These are phyloP conservation scores for Apolygus lucorum DNA, from an alignment of 1,140 invertebrate species.

Conservation along the genomic window DNA sequence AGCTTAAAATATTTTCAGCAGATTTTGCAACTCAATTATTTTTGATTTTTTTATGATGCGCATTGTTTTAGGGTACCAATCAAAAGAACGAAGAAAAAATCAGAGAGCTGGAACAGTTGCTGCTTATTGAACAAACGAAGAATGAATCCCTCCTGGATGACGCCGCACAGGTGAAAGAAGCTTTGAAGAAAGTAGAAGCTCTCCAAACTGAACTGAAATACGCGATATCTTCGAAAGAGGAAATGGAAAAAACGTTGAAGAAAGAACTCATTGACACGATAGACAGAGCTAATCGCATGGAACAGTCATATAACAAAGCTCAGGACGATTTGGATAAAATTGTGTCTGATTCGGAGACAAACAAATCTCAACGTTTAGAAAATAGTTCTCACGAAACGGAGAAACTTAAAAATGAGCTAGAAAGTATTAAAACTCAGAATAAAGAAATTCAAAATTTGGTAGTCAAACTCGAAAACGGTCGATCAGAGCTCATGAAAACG, in stretches of 20 bases:
- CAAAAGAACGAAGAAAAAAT: conserved; percentile 44
- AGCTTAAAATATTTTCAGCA: too few relatives aligned
- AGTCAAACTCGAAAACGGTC: conserved; percentile 41
- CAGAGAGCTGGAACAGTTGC: conserved; percentile 45
- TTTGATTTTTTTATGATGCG: too few relatives aligned
- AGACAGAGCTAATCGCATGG: conserved; percentile 21
- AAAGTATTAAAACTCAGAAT: conserved; percentile 30
- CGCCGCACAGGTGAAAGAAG: conserved; percentile 46
- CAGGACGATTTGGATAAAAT: conserved; percentile 41
- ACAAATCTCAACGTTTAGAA: conserved; percentile 19
- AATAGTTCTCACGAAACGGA: conserved; percentile 5
- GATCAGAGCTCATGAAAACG: conserved; percentile 37
- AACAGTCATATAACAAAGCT: conserved; percentile 33
- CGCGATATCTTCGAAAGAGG: background rate
- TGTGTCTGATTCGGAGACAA: conserved; percentile 37
- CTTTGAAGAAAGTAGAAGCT: conserved; percentile 40
- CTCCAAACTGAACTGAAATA: conserved; percentile 35
- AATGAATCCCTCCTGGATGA: conserved; percentile 44
- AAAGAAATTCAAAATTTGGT: conserved; percentile 41
- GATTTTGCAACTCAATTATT: too few relatives aligned
- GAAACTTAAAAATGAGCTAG: conserved; percentile 35
- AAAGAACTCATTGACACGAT: conserved; percentile 27
- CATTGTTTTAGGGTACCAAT: conserved; percentile 41
- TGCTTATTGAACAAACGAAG: conserved; percentile 43
- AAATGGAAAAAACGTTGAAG: conserved; percentile 22